A percentile compares a stretch with the other conserved stretches of the same genome.
phyloP scores from a whole-genome alignment of 2,113 vertebrate genomes.

The Cervus canadensis region DNA sequence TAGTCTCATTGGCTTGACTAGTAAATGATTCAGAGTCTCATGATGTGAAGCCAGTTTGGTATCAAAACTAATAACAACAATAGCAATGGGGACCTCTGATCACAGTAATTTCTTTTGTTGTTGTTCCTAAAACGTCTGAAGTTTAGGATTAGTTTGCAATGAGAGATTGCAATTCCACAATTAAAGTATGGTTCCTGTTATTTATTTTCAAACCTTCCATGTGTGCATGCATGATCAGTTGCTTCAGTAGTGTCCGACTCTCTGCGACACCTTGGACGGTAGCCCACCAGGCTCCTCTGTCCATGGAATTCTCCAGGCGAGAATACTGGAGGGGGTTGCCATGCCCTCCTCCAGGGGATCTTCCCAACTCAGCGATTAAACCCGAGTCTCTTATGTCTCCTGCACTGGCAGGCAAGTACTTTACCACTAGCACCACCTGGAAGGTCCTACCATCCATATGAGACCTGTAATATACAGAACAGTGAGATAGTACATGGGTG shows the following conservation, averaged over 20 bases:
- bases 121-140: neutral
- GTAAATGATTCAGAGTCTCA: neutral
- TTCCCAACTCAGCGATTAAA: neutral
- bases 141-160: neutral
- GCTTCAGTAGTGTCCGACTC: no score
- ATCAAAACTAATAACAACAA: neutral
- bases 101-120: neutral
- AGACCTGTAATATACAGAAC: neutral
- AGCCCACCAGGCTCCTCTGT: neutral
- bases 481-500: neutral
- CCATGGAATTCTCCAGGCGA: neutral
- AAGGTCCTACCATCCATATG: neutral
- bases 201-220: neutral
- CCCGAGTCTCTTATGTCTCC: neutral
- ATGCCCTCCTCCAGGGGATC: neutral
- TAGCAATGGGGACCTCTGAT: neutral
- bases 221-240: neutral
- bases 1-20: neutral
- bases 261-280: rapidly evolving
- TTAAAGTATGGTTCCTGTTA: neutral
- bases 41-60: neutral
- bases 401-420: neutral
- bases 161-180: neutral
- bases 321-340: neutral
- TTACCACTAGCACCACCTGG: neutral